phyloP scores from a whole-genome alignment of 2,888 invertebrate species.

The Napeogenes sylphis region DNA sequence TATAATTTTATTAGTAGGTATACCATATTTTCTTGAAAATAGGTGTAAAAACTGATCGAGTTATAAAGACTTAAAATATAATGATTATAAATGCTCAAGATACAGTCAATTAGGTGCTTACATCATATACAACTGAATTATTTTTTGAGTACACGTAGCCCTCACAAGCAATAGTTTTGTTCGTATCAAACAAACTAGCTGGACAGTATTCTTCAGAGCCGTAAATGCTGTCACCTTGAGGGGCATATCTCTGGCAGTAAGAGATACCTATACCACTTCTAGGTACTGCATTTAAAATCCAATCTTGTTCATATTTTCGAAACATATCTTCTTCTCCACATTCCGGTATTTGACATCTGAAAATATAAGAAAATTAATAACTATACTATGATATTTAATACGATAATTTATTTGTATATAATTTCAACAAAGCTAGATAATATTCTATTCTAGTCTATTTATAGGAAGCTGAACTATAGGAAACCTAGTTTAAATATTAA shows the following conservation, averaged over 20 bases:
- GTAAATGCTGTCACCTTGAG: conserved; percentile 31
- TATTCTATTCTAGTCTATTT: too few species aligned
- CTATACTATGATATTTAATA: neutral
- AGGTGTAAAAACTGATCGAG: too few species aligned
- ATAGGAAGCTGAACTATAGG: too few species aligned
- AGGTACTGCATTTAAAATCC: conserved; percentile 54
- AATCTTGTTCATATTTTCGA: conserved; percentile 39
- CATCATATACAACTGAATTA: conserved; percentile 38
- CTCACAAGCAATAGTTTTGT: conserved; percentile 25
- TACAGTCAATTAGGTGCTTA: conserved; percentile 20
- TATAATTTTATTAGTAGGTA: too few species aligned
- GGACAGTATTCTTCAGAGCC: conserved; percentile 41
- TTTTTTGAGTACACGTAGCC: conserved; percentile 32
- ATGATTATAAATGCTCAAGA: too few species aligned
- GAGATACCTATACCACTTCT: conserved; percentile 45
- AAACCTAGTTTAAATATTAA: too few species aligned
- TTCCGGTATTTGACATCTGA: conserved; percentile 62
- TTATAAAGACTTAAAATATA: too few species aligned
- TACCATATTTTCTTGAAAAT: too few species aligned
- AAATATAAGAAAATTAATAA: neutral
- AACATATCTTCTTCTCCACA: conserved; percentile 45
- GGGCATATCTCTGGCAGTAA: conserved; percentile 50
- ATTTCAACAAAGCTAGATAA: too few species aligned
- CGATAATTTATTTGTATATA: neutral
- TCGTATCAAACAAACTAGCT: conserved; percentile 40